Conservation (phyloP, 2,888 invertebrate species). For the Drosophila mayaguana region DNA sequence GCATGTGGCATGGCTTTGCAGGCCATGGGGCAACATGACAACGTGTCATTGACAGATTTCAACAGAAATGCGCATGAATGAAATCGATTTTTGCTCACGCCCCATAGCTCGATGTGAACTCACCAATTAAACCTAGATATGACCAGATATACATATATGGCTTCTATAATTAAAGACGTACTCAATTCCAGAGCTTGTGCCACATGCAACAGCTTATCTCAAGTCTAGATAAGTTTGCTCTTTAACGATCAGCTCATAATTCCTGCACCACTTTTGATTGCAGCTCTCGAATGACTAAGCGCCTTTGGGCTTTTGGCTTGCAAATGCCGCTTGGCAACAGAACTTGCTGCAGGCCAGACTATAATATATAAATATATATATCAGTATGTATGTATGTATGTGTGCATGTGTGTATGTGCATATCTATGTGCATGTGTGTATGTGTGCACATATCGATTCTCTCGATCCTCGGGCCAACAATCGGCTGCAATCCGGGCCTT, state of each 20-base stretch:
- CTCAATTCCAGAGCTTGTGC: background rate
- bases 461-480: conserved; percentile 16
- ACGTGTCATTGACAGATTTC: conserved; percentile 77
- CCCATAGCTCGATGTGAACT: background rate
- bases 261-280: conserved; percentile 52
- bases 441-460: conserved; percentile 13
- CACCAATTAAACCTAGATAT: background rate
- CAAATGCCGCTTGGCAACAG: conserved; percentile 51
- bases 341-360: conserved; percentile 3
- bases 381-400: background rate
- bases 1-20: conserved; percentile 6
- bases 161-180: conserved; percentile 9
- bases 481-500: conserved; percentile 45
- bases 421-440: background rate
- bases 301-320: conserved; percentile 25
- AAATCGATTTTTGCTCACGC: conserved; percentile 65
- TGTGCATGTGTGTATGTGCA: background rate
- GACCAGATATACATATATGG: background rate
- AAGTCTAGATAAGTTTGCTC: conserved; percentile 20
- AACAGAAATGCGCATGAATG: conserved; percentile 75
- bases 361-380: background rate
- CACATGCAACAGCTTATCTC: conserved; percentile 8
- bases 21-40: conserved; percentile 42
- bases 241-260: conserved; percentile 39
- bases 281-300: conserved; percentile 46